Percentiles rank a stretch among this genome's conserved stretches.
These are phyloP conservation scores for Lasioglossum marginatum DNA, from an alignment of 2,888 invertebrate genomes.

Conservation along the genomic window DNA sequence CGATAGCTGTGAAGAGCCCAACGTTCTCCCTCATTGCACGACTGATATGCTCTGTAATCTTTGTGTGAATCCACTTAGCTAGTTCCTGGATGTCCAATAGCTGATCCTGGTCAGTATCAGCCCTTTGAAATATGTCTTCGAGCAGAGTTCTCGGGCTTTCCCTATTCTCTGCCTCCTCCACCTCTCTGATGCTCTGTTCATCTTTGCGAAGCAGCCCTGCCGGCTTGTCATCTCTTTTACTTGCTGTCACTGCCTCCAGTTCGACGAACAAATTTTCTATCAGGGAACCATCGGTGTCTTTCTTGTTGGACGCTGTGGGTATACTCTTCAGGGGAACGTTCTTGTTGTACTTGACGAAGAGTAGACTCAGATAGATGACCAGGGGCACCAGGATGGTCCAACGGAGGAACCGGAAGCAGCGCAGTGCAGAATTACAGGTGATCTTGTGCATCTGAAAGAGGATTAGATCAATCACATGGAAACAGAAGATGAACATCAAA, in stretches of 20 bases:
- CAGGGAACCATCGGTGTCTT: constrained; percentile 38
- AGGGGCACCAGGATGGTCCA: constrained; percentile 79
- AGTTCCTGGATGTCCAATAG: constrained; percentile 88
- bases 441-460: constrained; percentile 52
- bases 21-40: constrained; percentile 89
- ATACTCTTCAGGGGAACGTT: constrained; percentile 76
- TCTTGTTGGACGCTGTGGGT: constrained; percentile 40
- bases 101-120: constrained; percentile 87
- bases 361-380: constrained; percentile 77
- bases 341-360: constrained; percentile 77
- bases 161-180: constrained; percentile 61
- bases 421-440: constrained; percentile 53
- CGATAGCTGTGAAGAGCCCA: constrained; percentile 88
- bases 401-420: constrained; percentile 70
- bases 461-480: neutral
- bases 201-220: constrained; percentile 45
- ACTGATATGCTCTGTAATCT: constrained; percentile 89
- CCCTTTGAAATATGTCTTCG: constrained; percentile 85
- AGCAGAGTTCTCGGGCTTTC: constrained; percentile 74
- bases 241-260: constrained; percentile 72
- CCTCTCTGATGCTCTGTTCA: constrained; percentile 59
- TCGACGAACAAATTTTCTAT: constrained; percentile 77
- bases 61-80: constrained; percentile 88
- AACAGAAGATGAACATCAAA: neutral
- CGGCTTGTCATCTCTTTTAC: constrained; percentile 56